Conservation (phyloP, 30 jellyfish, hydroid and myxozoan genomes). For the Pseudorhiza aurosa region DNA sequence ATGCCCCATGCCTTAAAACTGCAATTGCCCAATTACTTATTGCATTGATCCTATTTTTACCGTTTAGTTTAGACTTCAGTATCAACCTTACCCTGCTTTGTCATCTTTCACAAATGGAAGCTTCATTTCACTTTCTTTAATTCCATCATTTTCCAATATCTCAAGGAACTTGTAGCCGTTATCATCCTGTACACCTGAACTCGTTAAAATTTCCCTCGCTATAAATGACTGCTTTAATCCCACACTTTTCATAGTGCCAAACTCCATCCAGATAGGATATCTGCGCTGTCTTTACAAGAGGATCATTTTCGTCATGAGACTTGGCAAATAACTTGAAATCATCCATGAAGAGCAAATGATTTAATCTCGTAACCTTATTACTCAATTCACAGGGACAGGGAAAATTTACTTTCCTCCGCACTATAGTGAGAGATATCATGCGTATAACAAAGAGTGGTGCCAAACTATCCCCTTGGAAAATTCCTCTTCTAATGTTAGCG, state of each 20-base stretch:
- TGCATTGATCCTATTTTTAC: not conserved
- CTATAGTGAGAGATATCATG: conserved; percentile 11
- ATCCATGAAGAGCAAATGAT: conserved; percentile 43
- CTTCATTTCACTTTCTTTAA: not conserved
- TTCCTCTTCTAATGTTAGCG: conserved; percentile 7
- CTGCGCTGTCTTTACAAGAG: not conserved
- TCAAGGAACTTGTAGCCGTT: not conserved
- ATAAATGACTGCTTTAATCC: not conserved
- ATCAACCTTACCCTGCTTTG: not conserved
- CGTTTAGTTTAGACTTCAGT: conserved; percentile 4
- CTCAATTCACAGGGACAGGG: not conserved
- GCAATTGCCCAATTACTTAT: not conserved
- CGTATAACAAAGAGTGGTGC: conserved; percentile 27
- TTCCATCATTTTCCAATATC: not conserved
- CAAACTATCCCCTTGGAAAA: conserved; percentile 38
- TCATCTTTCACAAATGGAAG: not conserved
- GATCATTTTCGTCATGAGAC: not conserved
- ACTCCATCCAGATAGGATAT: conserved; percentile 17
- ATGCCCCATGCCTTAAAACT: not conserved
- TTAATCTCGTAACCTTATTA: not conserved
- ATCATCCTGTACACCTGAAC: no score
- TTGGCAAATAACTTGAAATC: conserved; percentile 32
- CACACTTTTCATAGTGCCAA: conserved; percentile 31
- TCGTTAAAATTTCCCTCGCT: no score
- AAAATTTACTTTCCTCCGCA: not conserved